Evolutionary conservation across 2,113 vertebrate species (phyloP).

Genomic region (Steatornis caripensis): DNA sequence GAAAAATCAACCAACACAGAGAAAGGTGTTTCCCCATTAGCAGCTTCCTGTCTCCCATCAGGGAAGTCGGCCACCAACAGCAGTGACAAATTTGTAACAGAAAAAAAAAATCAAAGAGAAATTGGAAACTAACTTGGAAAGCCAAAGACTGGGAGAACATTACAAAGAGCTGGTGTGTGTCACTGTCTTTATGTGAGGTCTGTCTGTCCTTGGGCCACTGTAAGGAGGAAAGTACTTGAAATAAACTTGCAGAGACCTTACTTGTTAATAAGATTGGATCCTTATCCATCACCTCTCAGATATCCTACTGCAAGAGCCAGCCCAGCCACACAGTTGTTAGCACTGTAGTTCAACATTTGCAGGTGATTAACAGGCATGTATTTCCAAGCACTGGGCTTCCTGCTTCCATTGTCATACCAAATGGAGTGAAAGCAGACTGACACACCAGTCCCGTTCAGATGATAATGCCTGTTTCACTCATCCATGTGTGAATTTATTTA

Average conservation of each 20-base stretch:
- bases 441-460: background rate
- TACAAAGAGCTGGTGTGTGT: background rate
- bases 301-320: background rate
- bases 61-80: background rate
- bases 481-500: background rate
- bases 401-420: background rate
- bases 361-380: background rate
- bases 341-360: background rate
- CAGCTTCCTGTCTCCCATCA: background rate
- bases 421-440: background rate
- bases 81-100: background rate
- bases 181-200: background rate
- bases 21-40: background rate
- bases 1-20: background rate
- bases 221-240: background rate
- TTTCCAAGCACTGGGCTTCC: background rate
- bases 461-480: background rate
- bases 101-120: background rate
- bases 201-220: background rate
- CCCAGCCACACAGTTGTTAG: background rate
- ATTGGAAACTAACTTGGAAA: background rate
- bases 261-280: background rate
- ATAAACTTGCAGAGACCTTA: background rate
- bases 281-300: background rate
- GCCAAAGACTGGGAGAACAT: background rate